Evolutionary conservation across 2,113 vertebrate species (phyloP).

Genomic region (Gnathonemus echidnorhynchus): DNA sequence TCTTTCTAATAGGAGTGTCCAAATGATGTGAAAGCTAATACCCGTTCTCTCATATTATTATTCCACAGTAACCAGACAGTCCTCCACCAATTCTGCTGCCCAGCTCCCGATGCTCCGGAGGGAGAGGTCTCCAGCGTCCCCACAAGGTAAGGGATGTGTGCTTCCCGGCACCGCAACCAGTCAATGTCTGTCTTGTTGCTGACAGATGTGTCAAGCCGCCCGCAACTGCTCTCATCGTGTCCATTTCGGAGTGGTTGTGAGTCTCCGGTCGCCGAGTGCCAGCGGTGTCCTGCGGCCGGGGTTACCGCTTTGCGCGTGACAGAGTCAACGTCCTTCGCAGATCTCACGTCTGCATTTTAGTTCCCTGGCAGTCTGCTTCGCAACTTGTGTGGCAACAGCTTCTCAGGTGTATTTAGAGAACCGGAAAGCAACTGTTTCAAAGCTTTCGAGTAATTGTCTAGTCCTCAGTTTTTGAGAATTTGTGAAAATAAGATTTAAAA

Average conservation of each 20-base stretch:
- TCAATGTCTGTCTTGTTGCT: background rate
- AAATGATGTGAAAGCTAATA: background rate
- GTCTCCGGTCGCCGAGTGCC: conserved; percentile 7
- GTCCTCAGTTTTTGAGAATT: background rate
- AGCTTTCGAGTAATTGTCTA: background rate
- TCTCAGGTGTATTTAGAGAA: background rate
- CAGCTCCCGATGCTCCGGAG: conserved; percentile 86
- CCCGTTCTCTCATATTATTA: background rate
- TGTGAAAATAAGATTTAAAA: background rate
- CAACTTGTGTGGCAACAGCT: background rate
- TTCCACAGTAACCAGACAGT: conserved; percentile 84
- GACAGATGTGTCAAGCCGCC: background rate
- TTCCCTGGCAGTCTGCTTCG: background rate
- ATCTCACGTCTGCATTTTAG: background rate
- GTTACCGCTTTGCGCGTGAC: background rate
- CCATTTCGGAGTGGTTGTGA: conserved; percentile 23
- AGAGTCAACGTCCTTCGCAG: background rate
- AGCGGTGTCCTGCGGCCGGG: background rate
- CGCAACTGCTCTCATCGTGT: conserved; percentile 14
- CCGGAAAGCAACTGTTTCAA: background rate
- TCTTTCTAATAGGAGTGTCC: background rate
- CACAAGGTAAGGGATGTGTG: conserved; percentile 45
- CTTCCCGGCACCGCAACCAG: background rate
- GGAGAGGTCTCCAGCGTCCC: conserved; percentile 51
- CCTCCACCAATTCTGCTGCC: conserved; percentile 97